Base-by-base conservation (phyloP, 2,888 invertebrate species). In the Caenorhabditis plicata region DNA sequence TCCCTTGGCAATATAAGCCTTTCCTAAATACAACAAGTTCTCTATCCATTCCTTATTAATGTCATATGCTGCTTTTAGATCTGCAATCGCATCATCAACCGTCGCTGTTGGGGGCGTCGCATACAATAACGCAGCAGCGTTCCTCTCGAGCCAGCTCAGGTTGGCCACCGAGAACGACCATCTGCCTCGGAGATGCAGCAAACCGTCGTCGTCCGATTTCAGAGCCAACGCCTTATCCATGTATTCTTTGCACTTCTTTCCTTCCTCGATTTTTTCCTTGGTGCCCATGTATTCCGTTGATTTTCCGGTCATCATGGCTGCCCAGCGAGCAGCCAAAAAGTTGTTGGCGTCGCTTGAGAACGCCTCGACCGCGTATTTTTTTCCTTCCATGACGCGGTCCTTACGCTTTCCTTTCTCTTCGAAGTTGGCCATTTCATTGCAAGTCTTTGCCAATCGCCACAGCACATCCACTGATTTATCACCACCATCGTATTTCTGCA, bases 21-120 rank as follows among this genome's bases (percentile, higher is more conserved):
- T 82, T 35, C 77, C 83, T 42, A 84, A 73, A 70, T 78, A 83
- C 26, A 84, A 66, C 26, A 80, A 66, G 66, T 84, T 84, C 66
- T 84, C 83, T 63, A 83, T 82, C 83, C 83, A 84, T 26, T 73
- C 71, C 23, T 82, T 81, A 25, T 80, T 77, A 36, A 83, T 64
- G 45, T 73, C 74, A 46, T 82, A 81, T 29, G 82, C 68, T 5
- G 68, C 67, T 4, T 61, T 38, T 39, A 73, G 61, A 50, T 73
- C 73, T n/a, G 46, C 50, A 29, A 73, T 58, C 8, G 73, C 73
- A 31, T 73, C 73, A 4, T 71, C 73, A 35, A 67, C 57, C 20
- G 73, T 70, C 19, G 71, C 69, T 20, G 64, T 62, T 27, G 73
- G 73, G 32, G 71, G 73, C 46, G 62, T 56, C 26, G 67, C 52